Evolutionary conservation across 1,140 invertebrate genomes (phyloP), one percentile per base, ranked within the genome.

Genomic region (Samia ricini): DNA sequence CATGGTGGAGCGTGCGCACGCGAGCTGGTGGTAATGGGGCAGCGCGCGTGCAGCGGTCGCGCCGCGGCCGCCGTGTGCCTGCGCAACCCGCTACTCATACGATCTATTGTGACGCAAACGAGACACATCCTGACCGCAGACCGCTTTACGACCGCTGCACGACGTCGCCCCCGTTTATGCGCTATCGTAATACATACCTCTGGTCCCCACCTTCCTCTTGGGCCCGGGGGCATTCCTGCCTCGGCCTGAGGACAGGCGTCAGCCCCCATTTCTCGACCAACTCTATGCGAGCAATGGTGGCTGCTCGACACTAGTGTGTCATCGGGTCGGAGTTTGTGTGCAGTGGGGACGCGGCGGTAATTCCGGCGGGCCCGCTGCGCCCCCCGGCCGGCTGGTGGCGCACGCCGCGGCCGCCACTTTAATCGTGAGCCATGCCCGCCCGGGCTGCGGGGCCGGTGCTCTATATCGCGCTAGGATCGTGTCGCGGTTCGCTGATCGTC

Each of bases 221-320:
- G 91, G 91, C 92, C 91, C 91, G 94, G 94, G 95, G 95, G 94
- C 94, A 95, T 93, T 96, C 96, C 95, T 96, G 95, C 94, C 95
- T 95, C 94, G 96, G 96, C 93, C 94, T 95, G 93, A 97, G 95
- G 94, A 97, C 96, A 94, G 96, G 96, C 93, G 96, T 96, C 92
- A 97, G 95, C 95, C 96, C 96, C 96, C 96, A 97, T 96, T 96
- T 96, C 93, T 97, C 96, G 92, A 96, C 95, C 92, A 97, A 96
- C 94, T 97, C 96, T 95, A 97, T 95, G 93, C 96, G 95, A 93
- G 96, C 96, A 97, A 97, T 97, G 95, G 95, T 97, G 95, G 93
- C 93, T 85, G 84, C 70, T 88, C 83, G 78, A 88, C 64, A 59
- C 79, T 79, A 85, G 87, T 83, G 71, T 80, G 82, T 86, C 87